Evolutionary conservation across 2,113 vertebrate species (phyloP), one percentile per base, ranked within the genome.

Genomic region (Myanophis thanlyinensis): DNA sequence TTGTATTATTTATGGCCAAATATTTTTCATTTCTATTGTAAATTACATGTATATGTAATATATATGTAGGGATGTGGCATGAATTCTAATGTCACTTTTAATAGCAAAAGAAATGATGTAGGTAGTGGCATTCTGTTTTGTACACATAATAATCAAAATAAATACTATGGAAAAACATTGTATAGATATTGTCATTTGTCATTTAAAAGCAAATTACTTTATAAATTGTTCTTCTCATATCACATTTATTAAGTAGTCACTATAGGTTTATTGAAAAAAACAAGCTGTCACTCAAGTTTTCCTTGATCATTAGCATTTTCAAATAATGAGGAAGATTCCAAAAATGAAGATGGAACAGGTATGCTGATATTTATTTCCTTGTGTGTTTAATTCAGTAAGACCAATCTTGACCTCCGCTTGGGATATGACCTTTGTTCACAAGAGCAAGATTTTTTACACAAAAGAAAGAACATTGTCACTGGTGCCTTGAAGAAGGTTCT

Each of bases 391-490:
- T 94, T 46, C 59, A 97, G 97, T 86, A 95, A 95, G 85, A 96
- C 96, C 30, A 91, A 92, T 7, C 96, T 98, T 86, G 97, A 97
- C 0, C 97, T 99, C 52, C 98, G 98, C 15, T 96, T 99, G 95
- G 98, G 97, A 51, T 98, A 97, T 46, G 97, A 97, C 85, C 97
- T 98, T 51, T 98, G 98, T 1, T 0, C 67, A 0, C 96, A 98
- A 87, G 98, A 99, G 93, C 97, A 98, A 91, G 96, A 95, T 1
- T 99, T 98, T 89, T 95, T 99, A 54, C 5, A 87, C 93, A 98
- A 97, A 96, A 98, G 98, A 94, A 97, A 95, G 94, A 95, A 87
- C 56, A 91, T 97, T 23, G 98, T 98, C 22, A 96, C 97, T 62
- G 56, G 86, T 27, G 97, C 98, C 85, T 91, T 99, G 56, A 97